Evolutionary conservation across 2,888 invertebrate genomes (phyloP), one percentile per base, ranked within the genome.

Genomic region (Alcis repandata): DNA sequence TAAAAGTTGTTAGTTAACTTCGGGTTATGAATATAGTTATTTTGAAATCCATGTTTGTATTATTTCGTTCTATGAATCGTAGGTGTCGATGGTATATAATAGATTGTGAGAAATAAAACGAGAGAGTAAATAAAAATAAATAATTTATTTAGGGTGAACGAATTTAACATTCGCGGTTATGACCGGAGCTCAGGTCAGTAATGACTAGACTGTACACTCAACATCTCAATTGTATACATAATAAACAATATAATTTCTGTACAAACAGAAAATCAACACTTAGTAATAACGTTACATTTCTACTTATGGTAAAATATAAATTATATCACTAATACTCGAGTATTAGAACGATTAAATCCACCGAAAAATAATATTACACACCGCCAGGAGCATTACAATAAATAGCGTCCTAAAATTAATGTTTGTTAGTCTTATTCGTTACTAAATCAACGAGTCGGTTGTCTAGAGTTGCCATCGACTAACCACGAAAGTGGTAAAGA

Each of bases 151-250:
- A 87, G 85, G 83, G 84, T 85, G 84, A 84, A 87, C 86, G 87
- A 88, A 89, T 87, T 85, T 79, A 79, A 84, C 86, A 85, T 84
- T 86, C 84, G 82, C 81, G 74, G 75, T 76, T 77, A 77, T 87
- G 90, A 89, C 92, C 92, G 78, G 90, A 90, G 91, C 91, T 90
- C 91, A 78, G 92, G 89, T 82, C 92, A 87, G 60, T 79, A 75
- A 83, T 93, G 93, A 93, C 93, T 93, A 93, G 93, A 92, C 86
- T 85, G 89, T 90, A 93, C 93, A 92, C 93, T 92, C 92, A 91
- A 90, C 89, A 87, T 87, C 87, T 89, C 86, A 86, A 89, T 85
- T 84, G 84, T 86, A 88, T 89, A 88, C 84, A 88, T 90, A 90
- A 88, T 89, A 90, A 88, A 89, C 84, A 89, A 87, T 87, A 87